These are phyloP conservation scores for Drosophila quinaria DNA, from an alignment of 2,888 invertebrate genomes.

Conservation along the genomic window DNA sequence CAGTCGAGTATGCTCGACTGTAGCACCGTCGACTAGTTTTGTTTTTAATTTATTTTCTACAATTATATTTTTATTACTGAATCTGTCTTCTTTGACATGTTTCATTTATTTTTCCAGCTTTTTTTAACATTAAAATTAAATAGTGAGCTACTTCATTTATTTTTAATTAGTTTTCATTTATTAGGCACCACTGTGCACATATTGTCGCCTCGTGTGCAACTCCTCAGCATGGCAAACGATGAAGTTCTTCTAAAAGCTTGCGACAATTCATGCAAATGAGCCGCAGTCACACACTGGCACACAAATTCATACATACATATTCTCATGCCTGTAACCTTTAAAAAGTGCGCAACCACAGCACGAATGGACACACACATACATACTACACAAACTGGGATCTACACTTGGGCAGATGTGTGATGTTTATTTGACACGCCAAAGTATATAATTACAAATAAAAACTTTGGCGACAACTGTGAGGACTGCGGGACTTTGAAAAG, in stretches of 20 bases:
- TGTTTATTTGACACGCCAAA: conserved; percentile 82
- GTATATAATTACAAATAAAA: conserved; percentile 82
- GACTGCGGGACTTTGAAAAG: conserved; percentile 36
- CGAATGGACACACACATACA: conserved; percentile 53
- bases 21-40: too few relatives aligned
- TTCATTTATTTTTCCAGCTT: not conserved
- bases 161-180: not conserved
- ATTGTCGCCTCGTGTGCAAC: conserved; percentile 41
- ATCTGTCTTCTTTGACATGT: too few relatives aligned
- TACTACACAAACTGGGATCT: conserved; percentile 3
- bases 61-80: too few relatives aligned
- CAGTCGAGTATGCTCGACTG: too few relatives aligned
- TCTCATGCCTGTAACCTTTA: conserved; percentile 56
- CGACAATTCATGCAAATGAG: conserved; percentile 82
- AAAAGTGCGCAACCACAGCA: conserved; percentile 78
- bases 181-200: conserved; percentile 38
- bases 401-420: conserved; percentile 67
- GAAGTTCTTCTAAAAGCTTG: conserved; percentile 78
- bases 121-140: not conserved
- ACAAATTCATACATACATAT: conserved; percentile 11
- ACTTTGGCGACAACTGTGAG: conserved; percentile 56
- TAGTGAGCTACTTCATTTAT: not conserved
- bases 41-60: too few relatives aligned
- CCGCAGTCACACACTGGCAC: conserved; percentile 66
- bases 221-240: conserved; percentile 38